Evolutionary conservation across 30 jellyfish, hydroid and myxozoan species (phyloP), one percentile per base, ranked within the genome.

Genomic region (Hydra vulgaris): DNA sequence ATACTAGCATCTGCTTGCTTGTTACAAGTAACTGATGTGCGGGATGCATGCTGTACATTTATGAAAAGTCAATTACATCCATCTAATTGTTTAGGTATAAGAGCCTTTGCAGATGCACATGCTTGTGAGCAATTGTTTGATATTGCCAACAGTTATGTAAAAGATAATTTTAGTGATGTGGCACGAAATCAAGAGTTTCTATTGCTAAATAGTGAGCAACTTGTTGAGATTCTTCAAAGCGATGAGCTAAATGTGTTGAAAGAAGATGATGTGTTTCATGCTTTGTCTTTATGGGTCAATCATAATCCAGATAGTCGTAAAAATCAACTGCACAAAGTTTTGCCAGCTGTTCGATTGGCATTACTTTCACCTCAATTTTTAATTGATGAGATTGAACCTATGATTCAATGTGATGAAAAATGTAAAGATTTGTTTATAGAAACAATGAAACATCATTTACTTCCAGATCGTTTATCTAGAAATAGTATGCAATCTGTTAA

Each of bases 71-170:
- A 89, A 74, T 71, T 89, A 21, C 97, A 89, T 71, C 97, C 97
- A 17, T 89, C 97, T 3, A 89, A 89, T 72, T 89, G 97, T 72
- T 84, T 89, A 7, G 97, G 97, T 12, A 89, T 89, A 66, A 77
- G 97, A 23, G 97, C 97, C 15, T 89, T 89, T 80, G 97, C 97
- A 21, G 97, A 89, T 84, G 95, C 97, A 0, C 97, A 89, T 74
- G 84, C 93, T 53, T 89, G 97, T 72, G 94, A 89, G 40, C 85
- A 81, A 27, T 84, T 89, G 61, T 89, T 89, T 54, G 27, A 74
- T 7, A 81, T 89, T 8, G 97, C 97, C 16, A 88, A 89, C 77
- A 85, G 54, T 25, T 89, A 84, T 74, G 82, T 95, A 4, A 88
- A 89, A 74, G 95, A 89, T 77, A 73, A 89, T 77, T 89, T 89